phyloP scores from a whole-genome alignment of 2,888 invertebrate genomes.

The Apamea anceps region DNA sequence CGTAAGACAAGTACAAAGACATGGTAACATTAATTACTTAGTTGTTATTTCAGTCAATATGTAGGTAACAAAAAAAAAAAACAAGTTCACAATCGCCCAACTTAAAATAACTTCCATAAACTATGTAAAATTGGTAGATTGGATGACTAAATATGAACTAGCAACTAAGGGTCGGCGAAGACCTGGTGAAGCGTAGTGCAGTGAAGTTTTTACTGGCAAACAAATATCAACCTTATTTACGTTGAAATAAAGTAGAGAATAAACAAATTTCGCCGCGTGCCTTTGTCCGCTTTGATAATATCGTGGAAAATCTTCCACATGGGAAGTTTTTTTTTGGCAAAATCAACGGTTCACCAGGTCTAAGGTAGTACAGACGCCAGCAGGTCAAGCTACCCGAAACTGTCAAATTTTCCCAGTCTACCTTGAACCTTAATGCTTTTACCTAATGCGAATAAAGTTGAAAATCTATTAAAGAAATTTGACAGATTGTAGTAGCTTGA shows the following conservation, averaged over 20 bases:
- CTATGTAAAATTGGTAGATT: slow-evolving; percentile 2
- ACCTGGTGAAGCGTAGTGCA: background rate
- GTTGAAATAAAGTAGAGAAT: slow-evolving; percentile 12
- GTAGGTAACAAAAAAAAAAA: background rate
- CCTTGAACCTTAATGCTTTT: no score
- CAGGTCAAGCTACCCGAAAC: no score
- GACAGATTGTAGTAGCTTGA: no score
- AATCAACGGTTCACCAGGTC: background rate
- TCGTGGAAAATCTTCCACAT: background rate
- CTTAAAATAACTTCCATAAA: slow-evolving; percentile 21
- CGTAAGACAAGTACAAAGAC: background rate
- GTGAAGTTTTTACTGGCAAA: background rate
- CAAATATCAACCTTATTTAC: background rate
- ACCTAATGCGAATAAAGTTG: no score
- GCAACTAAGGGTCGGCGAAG: background rate
- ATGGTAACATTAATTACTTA: slow-evolving; percentile 26
- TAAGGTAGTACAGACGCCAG: background rate
- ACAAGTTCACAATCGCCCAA: background rate
- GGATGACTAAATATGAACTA: slow-evolving; percentile 9
- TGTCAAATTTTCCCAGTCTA: no score
- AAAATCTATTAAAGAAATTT: no score
- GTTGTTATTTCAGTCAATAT: slow-evolving; percentile 20
- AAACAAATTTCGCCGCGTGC: background rate
- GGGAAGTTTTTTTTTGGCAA: background rate
- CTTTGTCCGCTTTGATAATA: background rate